Percentiles rank a stretch among this genome's conserved stretches.
These are phyloP conservation scores for Tenebrosternarchus preto DNA, from an alignment of 2,113 vertebrate genomes.

Conservation along the genomic window DNA sequence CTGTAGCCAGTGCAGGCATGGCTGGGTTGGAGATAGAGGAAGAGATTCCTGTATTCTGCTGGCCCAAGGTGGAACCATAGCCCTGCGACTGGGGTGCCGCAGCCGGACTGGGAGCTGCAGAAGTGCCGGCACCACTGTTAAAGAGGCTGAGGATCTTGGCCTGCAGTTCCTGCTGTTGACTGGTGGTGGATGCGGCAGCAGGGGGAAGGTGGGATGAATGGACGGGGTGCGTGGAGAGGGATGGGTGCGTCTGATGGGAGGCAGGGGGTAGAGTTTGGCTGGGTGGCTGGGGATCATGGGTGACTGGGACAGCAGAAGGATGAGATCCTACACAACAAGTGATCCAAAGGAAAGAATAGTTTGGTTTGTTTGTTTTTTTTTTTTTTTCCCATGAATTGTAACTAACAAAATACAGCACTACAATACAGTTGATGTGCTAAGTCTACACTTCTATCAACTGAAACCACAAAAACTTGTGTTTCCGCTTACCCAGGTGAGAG, in stretches of 20 bases:
- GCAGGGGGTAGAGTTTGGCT: conserved; percentile 19
- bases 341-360: not conserved
- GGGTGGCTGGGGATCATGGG: conserved; percentile 49
- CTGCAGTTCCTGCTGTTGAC: conserved; percentile 91
- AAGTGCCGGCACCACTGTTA: conserved; percentile 77
- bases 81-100: conserved; percentile 65
- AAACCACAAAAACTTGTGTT: not conserved
- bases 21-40: conserved; percentile 54
- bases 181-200: conserved; percentile 65
- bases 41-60: conserved; percentile 53
- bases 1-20: conserved; percentile 73
- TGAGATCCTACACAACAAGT: conserved; percentile 44
- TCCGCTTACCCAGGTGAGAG: conserved; percentile 78
- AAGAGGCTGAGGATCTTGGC: conserved; percentile 98
- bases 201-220: conserved; percentile 56
- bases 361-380: no score
- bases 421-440: no score
- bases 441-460: not conserved
- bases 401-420: not conserved
- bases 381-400: not conserved
- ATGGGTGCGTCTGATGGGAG: conserved; percentile 30
- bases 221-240: conserved; percentile 29
- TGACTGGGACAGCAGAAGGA: conserved; percentile 38
- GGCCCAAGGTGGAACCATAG: conserved; percentile 71
- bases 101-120: conserved; percentile 14